Conservation (phyloP, 2,113 vertebrate species). For the Rhizomys pruinosus region DNA sequence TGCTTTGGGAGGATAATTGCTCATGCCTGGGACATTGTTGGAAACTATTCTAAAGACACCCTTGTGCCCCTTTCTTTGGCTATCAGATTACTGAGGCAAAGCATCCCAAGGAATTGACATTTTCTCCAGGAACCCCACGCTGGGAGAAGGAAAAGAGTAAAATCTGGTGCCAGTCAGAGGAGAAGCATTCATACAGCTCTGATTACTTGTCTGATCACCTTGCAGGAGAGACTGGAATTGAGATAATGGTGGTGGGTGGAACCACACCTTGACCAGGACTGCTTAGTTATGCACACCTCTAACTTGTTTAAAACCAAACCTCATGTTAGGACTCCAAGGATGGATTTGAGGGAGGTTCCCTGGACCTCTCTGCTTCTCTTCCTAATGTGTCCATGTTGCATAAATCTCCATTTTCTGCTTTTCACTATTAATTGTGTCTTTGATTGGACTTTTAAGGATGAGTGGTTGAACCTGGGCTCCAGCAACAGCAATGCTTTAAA, state of each 20-base stretch:
- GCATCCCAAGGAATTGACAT: not conserved
- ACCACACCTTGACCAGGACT: not conserved
- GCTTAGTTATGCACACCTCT: not conserved
- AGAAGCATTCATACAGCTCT: not conserved
- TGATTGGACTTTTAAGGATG: not conserved
- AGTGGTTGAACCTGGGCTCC: not conserved
- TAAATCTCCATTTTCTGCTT: not conserved
- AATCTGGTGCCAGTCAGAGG: not conserved
- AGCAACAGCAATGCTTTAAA: not conserved
- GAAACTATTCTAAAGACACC: not conserved
- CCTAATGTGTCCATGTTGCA: not conserved
- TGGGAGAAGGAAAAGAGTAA: not conserved
- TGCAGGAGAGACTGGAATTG: not conserved
- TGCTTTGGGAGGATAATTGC: not conserved
- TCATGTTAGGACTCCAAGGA: not conserved
- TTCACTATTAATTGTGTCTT: not conserved
- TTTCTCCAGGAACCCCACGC: not conserved
- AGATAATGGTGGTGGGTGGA: not conserved
- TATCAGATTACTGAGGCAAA: not conserved
- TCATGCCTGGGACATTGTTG: not conserved
- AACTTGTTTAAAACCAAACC: not conserved
- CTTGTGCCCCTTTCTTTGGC: not conserved
- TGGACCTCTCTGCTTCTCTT: not conserved
- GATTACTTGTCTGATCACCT: not conserved
- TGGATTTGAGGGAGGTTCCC: not conserved